These are phyloP conservation scores for Ecdyonurus torrentis DNA, from an alignment of 2,888 invertebrate species.

Conservation along the genomic window DNA sequence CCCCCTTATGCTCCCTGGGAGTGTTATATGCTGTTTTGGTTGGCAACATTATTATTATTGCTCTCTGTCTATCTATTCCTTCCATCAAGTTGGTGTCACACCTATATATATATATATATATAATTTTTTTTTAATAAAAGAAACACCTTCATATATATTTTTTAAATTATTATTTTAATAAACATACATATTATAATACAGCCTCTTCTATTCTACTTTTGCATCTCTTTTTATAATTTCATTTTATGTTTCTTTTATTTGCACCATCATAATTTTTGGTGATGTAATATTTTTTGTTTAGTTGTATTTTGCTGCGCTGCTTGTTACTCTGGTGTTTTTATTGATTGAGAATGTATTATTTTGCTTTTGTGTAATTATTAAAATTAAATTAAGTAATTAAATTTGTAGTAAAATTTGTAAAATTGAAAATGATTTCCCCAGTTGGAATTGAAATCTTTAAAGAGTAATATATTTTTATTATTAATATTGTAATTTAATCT, in stretches of 20 bases:
- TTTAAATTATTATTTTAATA: conserved; percentile 6
- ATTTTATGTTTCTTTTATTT: conserved; percentile 8
- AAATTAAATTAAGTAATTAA: no score
- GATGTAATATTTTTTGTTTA: conserved; percentile 1
- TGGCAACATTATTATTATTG: conserved; percentile 17
- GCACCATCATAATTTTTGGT: conserved; percentile 13
- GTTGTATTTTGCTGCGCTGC: not conserved
- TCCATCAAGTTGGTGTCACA: not conserved
- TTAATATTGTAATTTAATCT: not conserved
- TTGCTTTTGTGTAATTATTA: not conserved
- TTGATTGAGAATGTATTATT: not conserved
- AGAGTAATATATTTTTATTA: not conserved
- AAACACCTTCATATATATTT: conserved; percentile 5
- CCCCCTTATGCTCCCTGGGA: conserved; percentile 8
- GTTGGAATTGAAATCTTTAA: no score
- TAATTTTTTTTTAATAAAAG: not conserved
- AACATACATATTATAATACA: conserved; percentile 3
- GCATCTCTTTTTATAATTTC: conserved; percentile 7
- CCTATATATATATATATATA: not conserved
- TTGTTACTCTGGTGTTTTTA: conserved; percentile 3
- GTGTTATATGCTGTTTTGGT: conserved; percentile 15
- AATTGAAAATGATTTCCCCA: no score
- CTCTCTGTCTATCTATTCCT: not conserved
- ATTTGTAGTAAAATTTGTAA: no score
- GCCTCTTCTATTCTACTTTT: conserved; percentile 10